Evolutionary conservation across 2,888 invertebrate species (phyloP).

Genomic region (Axea sp.): DNA sequence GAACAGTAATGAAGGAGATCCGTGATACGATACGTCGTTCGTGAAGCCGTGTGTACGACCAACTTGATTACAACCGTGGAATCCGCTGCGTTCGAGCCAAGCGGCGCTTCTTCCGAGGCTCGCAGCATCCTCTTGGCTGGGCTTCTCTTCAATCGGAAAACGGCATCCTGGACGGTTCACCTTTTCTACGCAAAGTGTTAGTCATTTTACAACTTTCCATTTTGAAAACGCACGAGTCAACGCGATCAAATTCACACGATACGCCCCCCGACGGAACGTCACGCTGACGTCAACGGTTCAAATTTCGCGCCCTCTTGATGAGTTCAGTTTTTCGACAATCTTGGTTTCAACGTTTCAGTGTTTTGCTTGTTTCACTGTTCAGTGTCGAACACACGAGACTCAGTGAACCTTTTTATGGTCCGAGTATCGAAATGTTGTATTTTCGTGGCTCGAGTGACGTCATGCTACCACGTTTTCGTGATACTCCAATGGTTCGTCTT

Average conservation of each 20-base stretch:
- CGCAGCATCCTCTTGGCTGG: background rate
- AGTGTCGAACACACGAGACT: no score
- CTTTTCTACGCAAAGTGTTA: background rate
- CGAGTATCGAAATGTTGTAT: background rate
- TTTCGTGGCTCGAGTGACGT: background rate
- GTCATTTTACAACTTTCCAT: background rate
- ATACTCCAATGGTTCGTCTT: no score
- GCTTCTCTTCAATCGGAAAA: no score
- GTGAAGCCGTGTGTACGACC: background rate
- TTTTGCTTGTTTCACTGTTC: no score
- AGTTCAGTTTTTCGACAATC: no score
- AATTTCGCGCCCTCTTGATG: slow-evolving; percentile 26
- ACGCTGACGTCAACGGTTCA: slow-evolving; percentile 1
- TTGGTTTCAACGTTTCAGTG: no score
- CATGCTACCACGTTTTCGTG: slow-evolving; percentile 7
- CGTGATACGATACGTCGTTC: slow-evolving; percentile 6
- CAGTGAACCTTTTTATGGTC: no score
- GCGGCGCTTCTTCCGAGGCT: background rate
- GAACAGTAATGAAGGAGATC: slow-evolving; percentile 25
- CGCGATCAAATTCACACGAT: slow-evolving; percentile 1
- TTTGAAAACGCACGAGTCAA: background rate
- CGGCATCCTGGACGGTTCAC: no score
- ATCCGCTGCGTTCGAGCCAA: background rate
- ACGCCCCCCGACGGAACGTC: slow-evolving; percentile 5
- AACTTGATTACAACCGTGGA: background rate